Conservation (phyloP, 2,797 vertebrate genomes). For the Tapera naevia region DNA sequence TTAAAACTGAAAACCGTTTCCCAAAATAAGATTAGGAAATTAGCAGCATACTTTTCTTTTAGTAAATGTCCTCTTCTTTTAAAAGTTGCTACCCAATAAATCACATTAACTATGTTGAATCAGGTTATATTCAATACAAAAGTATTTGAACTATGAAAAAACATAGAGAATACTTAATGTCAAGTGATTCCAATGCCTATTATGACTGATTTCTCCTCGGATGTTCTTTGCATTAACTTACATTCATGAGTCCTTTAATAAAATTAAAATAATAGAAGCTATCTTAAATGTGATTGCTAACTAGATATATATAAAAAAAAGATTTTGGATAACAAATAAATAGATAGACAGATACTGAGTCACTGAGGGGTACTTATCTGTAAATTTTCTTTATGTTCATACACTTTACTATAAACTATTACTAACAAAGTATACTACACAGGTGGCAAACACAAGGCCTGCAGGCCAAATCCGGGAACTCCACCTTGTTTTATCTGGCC, state of each 20-base stretch:
- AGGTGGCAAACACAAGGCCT: too few species aligned
- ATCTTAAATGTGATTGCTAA: neutral
- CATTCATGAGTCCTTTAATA: slow-evolving; percentile 42
- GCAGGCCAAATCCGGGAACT: too few species aligned
- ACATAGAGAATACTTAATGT: slow-evolving; percentile 8
- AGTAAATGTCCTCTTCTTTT: neutral
- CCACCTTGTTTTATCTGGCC: too few species aligned
- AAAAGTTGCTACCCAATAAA: neutral
- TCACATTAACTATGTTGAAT: neutral
- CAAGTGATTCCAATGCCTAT: slow-evolving; percentile 2
- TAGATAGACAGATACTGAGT: neutral
- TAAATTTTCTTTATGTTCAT: neutral
- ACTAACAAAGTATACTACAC: neutral
- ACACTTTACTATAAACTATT: neutral
- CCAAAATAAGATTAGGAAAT: neutral
- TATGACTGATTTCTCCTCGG: slow-evolving; percentile 32
- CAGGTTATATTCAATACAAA: neutral
- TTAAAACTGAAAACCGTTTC: neutral
- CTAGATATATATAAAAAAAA: neutral
- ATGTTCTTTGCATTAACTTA: slow-evolving; percentile 18
- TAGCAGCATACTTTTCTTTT: neutral
- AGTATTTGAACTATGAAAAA: slow-evolving; percentile 38
- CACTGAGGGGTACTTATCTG: neutral
- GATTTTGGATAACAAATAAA: too few species aligned
- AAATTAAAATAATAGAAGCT: slow-evolving; percentile 52